Conservation (phyloP, 2,888 invertebrate species). For the Ormia ochracea region DNA sequence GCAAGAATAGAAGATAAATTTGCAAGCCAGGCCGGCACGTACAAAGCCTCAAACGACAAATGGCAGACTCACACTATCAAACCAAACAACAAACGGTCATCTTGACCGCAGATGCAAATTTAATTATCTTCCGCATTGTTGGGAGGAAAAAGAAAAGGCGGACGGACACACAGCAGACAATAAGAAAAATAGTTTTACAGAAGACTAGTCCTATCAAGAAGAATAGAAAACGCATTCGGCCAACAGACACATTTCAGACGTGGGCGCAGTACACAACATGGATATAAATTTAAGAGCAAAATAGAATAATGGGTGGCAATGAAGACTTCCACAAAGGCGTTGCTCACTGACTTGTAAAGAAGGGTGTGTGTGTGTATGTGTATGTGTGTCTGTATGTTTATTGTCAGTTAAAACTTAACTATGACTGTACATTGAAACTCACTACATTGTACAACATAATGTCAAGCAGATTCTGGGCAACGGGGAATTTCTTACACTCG, state of each 20-base stretch:
- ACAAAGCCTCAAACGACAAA: slow-evolving; percentile 14
- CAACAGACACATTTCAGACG: slow-evolving; percentile 5
- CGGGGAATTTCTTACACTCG: too few species aligned
- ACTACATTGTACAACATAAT: too few species aligned
- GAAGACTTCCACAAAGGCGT: neutral
- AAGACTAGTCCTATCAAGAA: neutral
- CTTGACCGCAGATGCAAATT: slow-evolving; percentile 63
- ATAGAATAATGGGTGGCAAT: neutral
- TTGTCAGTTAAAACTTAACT: too few species aligned
- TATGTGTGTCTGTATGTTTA: too few species aligned
- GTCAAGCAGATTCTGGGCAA: too few species aligned
- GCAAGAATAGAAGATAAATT: slow-evolving; percentile 21
- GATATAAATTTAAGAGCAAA: slow-evolving; percentile 3
- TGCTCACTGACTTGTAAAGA: too few species aligned
- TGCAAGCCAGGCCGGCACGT: neutral
- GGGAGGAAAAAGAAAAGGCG: slow-evolving; percentile 10
- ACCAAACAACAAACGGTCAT: slow-evolving; percentile 49
- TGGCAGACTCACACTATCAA: slow-evolving; percentile 7
- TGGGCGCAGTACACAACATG: slow-evolving; percentile 29
- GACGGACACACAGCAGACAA: too few species aligned
- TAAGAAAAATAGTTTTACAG: slow-evolving; percentile 1
- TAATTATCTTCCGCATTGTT: slow-evolving; percentile 64
- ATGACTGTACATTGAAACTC: too few species aligned
- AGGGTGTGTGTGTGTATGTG: fast-evolving
- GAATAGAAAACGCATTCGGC: neutral